Evolutionary conservation across 30 jellyfish, hydroid and myxozoan species (phyloP).

Genomic region (Aurelia coerulea): DNA sequence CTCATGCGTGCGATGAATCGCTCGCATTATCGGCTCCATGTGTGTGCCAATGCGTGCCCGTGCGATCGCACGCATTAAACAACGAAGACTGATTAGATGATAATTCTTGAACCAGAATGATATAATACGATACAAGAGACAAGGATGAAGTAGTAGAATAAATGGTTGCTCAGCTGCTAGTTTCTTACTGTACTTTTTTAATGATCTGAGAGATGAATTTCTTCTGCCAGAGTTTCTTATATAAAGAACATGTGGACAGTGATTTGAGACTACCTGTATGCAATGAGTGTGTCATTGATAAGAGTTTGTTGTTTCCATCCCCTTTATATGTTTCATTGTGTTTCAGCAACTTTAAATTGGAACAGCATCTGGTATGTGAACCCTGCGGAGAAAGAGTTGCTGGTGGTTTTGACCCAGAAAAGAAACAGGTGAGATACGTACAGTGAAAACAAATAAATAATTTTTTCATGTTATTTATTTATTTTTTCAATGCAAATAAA

Average conservation of each 20-base stretch:
- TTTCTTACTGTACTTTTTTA: no score
- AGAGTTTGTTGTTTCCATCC: background rate
- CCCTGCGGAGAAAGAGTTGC: slow-evolving; percentile 84
- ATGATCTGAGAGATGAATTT: no score
- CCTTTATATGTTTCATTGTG: background rate
- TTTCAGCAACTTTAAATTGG: slow-evolving; percentile 71
- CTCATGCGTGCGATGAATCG: no score
- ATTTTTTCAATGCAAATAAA: background rate
- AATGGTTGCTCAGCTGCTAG: no score
- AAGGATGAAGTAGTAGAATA: no score
- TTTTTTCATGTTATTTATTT: background rate
- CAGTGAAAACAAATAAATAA: background rate
- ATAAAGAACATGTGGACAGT: background rate
- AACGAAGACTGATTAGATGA: no score
- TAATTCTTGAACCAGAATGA: no score
- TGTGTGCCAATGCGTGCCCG: no score
- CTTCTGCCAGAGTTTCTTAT: background rate
- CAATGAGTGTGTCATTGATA: background rate
- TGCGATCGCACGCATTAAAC: no score
- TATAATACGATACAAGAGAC: no score
- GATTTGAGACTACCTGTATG: background rate
- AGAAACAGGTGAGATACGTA: slow-evolving; percentile 83
- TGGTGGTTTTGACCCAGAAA: slow-evolving; percentile 99
- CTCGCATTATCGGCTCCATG: no score
- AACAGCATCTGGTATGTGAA: slow-evolving; percentile 82